Conservation (phyloP, 2,797 vertebrate species). For the Smutsia gigantea region DNA sequence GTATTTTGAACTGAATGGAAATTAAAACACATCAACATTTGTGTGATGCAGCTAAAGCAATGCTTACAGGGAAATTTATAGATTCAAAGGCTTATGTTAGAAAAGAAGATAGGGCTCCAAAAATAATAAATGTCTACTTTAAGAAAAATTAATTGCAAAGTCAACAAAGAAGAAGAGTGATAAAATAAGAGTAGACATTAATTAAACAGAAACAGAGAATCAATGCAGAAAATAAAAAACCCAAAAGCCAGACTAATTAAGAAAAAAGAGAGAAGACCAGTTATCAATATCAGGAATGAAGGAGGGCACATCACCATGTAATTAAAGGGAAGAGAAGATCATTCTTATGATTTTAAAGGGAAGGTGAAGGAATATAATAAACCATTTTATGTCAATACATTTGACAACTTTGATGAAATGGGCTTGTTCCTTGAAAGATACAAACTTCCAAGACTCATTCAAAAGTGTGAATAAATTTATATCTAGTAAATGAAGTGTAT, state of each 20-base stretch:
- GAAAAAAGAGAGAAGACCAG: too few relatives aligned
- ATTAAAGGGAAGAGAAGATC: not conserved
- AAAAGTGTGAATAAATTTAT: not conserved
- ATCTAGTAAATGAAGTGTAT: not conserved
- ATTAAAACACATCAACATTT: not conserved
- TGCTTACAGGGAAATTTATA: not conserved
- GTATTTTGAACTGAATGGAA: not conserved
- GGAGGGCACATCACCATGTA: not conserved
- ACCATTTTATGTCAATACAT: not conserved
- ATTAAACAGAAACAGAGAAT: too few relatives aligned
- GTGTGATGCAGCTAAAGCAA: not conserved
- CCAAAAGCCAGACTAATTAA: too few relatives aligned
- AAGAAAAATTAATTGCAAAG: not conserved
- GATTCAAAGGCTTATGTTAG: not conserved
- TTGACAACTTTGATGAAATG: not conserved
- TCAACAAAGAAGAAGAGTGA: not conserved
- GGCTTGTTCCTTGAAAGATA: not conserved
- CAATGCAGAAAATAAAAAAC: too few relatives aligned
- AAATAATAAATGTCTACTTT: not conserved
- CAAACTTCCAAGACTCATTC: not conserved
- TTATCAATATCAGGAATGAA: not conserved
- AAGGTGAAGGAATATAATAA: not conserved
- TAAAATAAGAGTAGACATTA: not conserved
- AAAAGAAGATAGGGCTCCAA: not conserved
- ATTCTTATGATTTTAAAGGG: not conserved